These are phyloP conservation scores for Anagyrus pseudococci DNA, from an alignment of 2,888 invertebrate genomes.

Conservation along the genomic window DNA sequence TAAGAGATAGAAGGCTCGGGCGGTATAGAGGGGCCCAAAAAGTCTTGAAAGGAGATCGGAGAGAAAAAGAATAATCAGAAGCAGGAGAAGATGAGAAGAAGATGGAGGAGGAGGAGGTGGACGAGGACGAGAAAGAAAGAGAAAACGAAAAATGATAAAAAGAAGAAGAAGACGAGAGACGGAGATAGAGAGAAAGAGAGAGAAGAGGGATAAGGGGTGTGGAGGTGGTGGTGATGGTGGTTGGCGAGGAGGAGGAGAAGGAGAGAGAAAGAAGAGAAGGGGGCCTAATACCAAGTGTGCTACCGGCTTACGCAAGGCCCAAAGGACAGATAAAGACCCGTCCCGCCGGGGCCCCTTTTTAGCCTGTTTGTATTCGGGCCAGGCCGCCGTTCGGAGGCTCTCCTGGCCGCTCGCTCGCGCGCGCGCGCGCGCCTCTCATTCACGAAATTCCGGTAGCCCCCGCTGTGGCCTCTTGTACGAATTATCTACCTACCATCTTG, in stretches of 20 bases:
- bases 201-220: too few species aligned
- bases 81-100: slow-evolving; percentile 35
- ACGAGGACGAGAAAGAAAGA: slow-evolving; percentile 36
- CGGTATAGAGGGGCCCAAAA: background rate
- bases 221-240: too few species aligned
- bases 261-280: slow-evolving; percentile 39
- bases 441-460: slow-evolving; percentile 37
- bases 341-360: slow-evolving; percentile 29
- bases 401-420: too few species aligned
- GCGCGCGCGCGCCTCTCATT: slow-evolving; percentile 29
- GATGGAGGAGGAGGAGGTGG: slow-evolving; percentile 37
- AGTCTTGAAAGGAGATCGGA: background rate
- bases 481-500: slow-evolving; percentile 18
- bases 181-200: slow-evolving; percentile 16
- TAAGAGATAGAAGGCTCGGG: background rate
- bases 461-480: background rate
- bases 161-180: too few species aligned
- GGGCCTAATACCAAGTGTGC: slow-evolving; percentile 54
- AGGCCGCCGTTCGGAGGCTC: too few species aligned
- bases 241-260: slow-evolving; percentile 33
- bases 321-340: slow-evolving; percentile 43
- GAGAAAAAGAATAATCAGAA: slow-evolving; percentile 11
- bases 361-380: slow-evolving; percentile 35
- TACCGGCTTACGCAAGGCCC: slow-evolving; percentile 56
- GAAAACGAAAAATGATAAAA: slow-evolving; percentile 39